These are phyloP conservation scores for Hirtodrosophila duncani DNA, from an alignment of 2,888 invertebrate genomes.

Conservation along the genomic window DNA sequence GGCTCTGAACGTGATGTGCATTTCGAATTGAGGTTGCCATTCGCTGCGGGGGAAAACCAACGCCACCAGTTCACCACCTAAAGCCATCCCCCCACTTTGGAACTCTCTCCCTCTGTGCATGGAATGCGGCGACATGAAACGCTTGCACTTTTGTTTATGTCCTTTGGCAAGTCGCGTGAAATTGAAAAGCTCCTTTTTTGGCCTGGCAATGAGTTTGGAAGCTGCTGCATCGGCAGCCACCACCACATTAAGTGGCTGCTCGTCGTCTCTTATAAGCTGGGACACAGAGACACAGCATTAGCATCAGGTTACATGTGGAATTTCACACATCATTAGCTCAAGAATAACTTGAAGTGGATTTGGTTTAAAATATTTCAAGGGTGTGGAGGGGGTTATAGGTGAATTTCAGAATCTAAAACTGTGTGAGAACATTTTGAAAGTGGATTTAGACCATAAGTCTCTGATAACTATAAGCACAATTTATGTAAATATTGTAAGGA, in stretches of 20 bases:
- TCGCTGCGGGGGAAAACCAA: too few species aligned
- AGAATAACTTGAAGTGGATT: too few species aligned
- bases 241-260: conserved; percentile 40
- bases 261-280: conserved; percentile 10
- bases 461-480: too few species aligned
- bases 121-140: conserved; percentile 37
- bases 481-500: too few species aligned
- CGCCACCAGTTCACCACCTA: not conserved
- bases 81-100: not conserved
- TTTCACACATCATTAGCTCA: conserved; percentile 65
- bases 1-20: conserved; percentile 59
- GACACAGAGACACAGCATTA: conserved; percentile 41
- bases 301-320: conserved; percentile 38
- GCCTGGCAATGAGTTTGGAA: conserved; percentile 9
- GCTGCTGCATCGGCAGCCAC: conserved; percentile 5
- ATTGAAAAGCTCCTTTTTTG: too few species aligned
- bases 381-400: too few species aligned
- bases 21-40: conserved; percentile 37
- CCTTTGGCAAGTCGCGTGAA: conserved; percentile 44
- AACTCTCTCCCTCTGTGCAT: not conserved
- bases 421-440: too few species aligned
- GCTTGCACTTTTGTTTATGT: conserved; percentile 63
- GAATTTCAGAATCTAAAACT: too few species aligned
- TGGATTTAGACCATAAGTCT: too few species aligned
- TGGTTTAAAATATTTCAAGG: too few species aligned